Evolutionary conservation across 2,888 invertebrate genomes (phyloP), one percentile per base, ranked within the genome.

Genomic region (Tinea semifulvella): DNA sequence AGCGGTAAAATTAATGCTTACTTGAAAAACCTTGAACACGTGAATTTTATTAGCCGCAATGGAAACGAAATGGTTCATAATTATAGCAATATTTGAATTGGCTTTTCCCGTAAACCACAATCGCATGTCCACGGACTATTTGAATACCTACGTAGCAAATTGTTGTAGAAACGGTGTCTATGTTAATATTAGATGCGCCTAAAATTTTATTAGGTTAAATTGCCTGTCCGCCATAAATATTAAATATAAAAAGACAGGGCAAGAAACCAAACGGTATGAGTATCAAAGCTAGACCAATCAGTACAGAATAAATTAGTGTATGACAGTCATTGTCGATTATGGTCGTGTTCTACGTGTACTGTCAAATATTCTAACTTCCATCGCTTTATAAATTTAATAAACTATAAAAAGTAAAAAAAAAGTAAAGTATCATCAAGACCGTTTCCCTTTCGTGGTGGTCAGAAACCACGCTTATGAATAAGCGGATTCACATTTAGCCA

Each of bases 61-160:
- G 59, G 66, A 61, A 71, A 69, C 61, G 61, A 63, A 74, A 72
- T 64, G 65, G 65, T 66, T 61, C 65, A 61, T 72, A 72, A 73
- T 73, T 71, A 73, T 64, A 69, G 71, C 65, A 64, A 67, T 72
- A 68, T 71, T 71, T 65, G 68, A 70, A 69, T 67, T 68, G 63
- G 61, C 58, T 68, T 70, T 58, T 64, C 63, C 63, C 65, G 65
- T 68, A 70, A 70, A 64, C 61, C 55, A 57, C 60, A 65, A 61
- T 74, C 66, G 74, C 74, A 74, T 74, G 74, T 65, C 63, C 48
- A 53, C 55, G 52, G 63, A 63, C 68, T 61, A 68, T 74, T 74
- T 61, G 53, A 65, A 60, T 67, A 64, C 65, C 8, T 22, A 22
- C 11, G 10, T 3, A 53, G 59, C 16, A 58, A 61, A 66, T 63